These are phyloP conservation scores for Vidua macroura DNA, from an alignment of 2,113 vertebrate species.

Conservation along the genomic window DNA sequence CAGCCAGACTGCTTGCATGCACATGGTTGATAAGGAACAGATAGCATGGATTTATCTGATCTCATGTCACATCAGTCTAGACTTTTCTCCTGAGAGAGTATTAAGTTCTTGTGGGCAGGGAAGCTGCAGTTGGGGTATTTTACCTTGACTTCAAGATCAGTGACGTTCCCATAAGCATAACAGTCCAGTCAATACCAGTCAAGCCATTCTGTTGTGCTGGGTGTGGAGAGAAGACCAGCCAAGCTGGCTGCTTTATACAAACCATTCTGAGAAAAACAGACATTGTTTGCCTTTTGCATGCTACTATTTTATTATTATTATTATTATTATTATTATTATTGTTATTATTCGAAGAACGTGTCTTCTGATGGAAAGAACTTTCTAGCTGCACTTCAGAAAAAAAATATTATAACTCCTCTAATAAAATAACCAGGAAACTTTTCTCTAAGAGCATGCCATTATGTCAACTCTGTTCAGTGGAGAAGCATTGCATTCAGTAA, in stretches of 20 bases:
- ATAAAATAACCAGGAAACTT: constrained; percentile 49
- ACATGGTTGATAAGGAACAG: background rate
- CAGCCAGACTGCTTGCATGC: background rate
- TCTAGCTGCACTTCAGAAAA: background rate
- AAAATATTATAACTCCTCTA: background rate
- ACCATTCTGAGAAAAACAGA: background rate
- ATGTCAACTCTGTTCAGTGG: constrained; percentile 37
- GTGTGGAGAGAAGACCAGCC: background rate
- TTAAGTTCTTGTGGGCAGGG: background rate
- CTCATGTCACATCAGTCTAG: background rate
- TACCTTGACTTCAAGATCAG: background rate
- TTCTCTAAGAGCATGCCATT: constrained; percentile 35
- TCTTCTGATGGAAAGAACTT: background rate
- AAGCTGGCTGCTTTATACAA: background rate
- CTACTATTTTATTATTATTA: background rate
- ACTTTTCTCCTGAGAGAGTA: background rate
- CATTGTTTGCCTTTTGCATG: background rate
- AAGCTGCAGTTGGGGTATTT: background rate
- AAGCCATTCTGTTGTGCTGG: background rate
- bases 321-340: background rate
- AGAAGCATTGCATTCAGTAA: constrained; percentile 51
- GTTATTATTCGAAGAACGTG: background rate
- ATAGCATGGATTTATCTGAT: background rate
- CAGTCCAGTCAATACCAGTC: background rate
- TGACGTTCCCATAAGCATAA: background rate